A percentile compares a stretch with the other conserved stretches of the same genome.
These are phyloP conservation scores for Diachasma alloeum DNA, from an alignment of 1,140 invertebrate genomes.

Conservation along the genomic window DNA sequence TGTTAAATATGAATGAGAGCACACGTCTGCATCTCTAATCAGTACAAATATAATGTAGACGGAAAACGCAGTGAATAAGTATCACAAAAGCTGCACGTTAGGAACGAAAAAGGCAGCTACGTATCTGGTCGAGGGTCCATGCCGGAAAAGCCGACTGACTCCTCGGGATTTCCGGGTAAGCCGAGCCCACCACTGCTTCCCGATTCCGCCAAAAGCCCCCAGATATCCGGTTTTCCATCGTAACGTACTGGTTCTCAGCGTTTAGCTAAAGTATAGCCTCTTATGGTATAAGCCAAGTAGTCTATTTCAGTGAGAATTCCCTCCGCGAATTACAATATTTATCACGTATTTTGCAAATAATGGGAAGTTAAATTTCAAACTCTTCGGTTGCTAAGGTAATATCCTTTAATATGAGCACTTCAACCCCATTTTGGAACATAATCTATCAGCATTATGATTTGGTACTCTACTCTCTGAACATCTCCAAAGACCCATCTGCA, in stretches of 20 bases:
- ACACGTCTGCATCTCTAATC: too few relatives aligned
- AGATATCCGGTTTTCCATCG: slow-evolving; percentile 32
- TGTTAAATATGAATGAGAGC: too few relatives aligned
- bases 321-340: too few relatives aligned
- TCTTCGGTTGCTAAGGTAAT: not conserved
- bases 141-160: slow-evolving; percentile 34
- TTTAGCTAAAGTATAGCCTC: slow-evolving; percentile 16
- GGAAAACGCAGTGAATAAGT: not conserved
- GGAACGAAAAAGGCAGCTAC: not conserved
- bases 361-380: not conserved
- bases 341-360: too few relatives aligned
- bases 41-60: not conserved
- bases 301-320: not conserved
- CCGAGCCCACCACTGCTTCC: slow-evolving; percentile 25
- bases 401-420: not conserved
- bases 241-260: not conserved
- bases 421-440: not conserved
- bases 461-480: too few relatives aligned
- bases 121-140: slow-evolving; percentile 20
- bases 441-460: not conserved
- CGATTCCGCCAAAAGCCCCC: slow-evolving; percentile 23
- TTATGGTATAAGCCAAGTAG: not conserved
- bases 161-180: slow-evolving; percentile 33
- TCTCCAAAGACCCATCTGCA: not conserved
- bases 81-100: not conserved